Conservation (phyloP, 2,797 vertebrate genomes). For the Sebastes melanostomus region DNA sequence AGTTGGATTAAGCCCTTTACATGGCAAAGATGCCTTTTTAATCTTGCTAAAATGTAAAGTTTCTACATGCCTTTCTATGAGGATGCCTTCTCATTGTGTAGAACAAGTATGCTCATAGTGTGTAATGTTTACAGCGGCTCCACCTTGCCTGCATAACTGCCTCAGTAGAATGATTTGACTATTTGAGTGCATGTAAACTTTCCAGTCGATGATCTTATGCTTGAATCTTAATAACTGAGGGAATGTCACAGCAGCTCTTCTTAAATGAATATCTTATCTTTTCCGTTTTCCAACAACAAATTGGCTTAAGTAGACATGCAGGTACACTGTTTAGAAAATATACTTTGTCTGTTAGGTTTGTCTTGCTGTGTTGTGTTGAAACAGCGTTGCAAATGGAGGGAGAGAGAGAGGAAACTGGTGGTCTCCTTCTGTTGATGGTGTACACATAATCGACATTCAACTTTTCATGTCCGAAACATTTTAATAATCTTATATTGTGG, state of each 20-base stretch:
- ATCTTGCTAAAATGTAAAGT: neutral
- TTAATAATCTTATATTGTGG: neutral
- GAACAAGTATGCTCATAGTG: neutral
- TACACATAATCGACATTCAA: neutral
- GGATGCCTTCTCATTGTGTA: neutral
- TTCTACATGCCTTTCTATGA: neutral
- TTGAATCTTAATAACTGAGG: neutral
- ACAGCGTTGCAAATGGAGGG: neutral
- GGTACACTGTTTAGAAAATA: slow-evolving; percentile 8
- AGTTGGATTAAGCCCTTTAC: neutral
- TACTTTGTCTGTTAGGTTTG: neutral
- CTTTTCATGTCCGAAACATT: neutral
- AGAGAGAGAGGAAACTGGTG: neutral
- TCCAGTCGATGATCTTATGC: neutral
- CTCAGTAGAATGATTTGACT: neutral
- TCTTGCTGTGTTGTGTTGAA: neutral
- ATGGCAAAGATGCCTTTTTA: neutral
- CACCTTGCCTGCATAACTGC: neutral
- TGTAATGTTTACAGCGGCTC: neutral
- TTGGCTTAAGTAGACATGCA: neutral
- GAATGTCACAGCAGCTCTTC: neutral
- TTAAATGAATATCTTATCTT: neutral
- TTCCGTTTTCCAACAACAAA: neutral
- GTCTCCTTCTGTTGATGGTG: neutral
- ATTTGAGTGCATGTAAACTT: neutral